Base-by-base conservation (phyloP, 2,888 invertebrate species). In the Plebejus melissa region DNA sequence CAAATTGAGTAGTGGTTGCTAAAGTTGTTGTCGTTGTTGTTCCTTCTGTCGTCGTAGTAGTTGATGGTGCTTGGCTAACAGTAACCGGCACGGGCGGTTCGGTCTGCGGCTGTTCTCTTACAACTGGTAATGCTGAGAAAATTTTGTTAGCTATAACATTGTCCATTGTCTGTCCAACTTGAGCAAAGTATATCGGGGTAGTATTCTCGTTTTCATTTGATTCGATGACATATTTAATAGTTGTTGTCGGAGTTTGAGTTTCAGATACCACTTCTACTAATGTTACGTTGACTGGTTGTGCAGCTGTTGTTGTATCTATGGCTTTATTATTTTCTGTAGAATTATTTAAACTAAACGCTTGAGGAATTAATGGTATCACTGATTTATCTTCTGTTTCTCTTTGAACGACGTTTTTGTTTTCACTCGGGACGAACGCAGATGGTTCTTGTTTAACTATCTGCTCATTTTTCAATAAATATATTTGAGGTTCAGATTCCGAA, bases 111-210 rank as follows among this genome's bases (percentile, higher is more conserved):
- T 94, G 32, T 54, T 72, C 94, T 84, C 95, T 94, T 38, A 94
- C 94, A 79, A 94, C 95, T 16, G 95, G 95, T 50, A 96, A 86
- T 0, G 95, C 94, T 1, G 95, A 93, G 80, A 94, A 96, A 79
- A 94, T 91, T 0, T 90, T 90, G 78, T 88, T 89, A 1, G 91
- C 89, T 65, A 90, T 84, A 60, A 87, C 85, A 79, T 85, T 86
- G 0, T 88, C 90, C 4, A 90, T 86, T 70, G 86, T 89, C 83
- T 88, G 90, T 28, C 90, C 90, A 0, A 94, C 86, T 82, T 94
- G 94, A 7, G 93, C 89, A 76, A 94, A 94, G 78, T 94, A 94
- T 69, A 94, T 87, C 0, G 94, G 90, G 13, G 90, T 88, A 32
- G 87, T 85, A 54, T 85, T 88, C 69, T 85, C 83, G 77, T 84